Percentiles rank a stretch among this genome's conserved stretches.
phyloP scores from a whole-genome alignment of 2,888 invertebrate genomes.

The Eurois occulta region DNA sequence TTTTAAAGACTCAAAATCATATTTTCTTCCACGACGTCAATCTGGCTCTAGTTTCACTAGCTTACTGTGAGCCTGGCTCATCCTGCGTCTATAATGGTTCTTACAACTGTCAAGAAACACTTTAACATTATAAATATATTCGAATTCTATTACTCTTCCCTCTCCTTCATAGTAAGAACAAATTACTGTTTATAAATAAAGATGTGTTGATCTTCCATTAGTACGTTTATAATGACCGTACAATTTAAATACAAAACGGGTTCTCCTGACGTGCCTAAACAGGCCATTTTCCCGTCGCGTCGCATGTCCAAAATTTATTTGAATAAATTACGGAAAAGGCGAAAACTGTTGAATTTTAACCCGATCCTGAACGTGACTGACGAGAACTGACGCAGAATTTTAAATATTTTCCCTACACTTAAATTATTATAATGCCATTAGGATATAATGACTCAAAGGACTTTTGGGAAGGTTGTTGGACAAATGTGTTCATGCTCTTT shows the following conservation, averaged over 20 bases:
- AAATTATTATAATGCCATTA: constrained; percentile 72
- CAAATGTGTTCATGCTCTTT: constrained; percentile 34
- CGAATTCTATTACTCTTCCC: constrained; percentile 9
- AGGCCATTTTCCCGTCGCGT: constrained; percentile 80
- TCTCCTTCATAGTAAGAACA: constrained; percentile 20
- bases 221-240: constrained; percentile 64
- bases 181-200: constrained; percentile 60
- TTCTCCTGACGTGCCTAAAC: constrained; percentile 72
- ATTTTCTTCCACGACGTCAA: neutral
- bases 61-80: neutral
- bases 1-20: neutral
- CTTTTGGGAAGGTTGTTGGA: constrained; percentile 48
- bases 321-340: constrained; percentile 86
- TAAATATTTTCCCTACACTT: constrained; percentile 72
- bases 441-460: constrained; percentile 63
- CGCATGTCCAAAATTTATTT: constrained; percentile 86
- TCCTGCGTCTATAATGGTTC: neutral
- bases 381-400: constrained; percentile 71
- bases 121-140: constrained; percentile 6
- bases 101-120: neutral
- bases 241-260: constrained; percentile 69
- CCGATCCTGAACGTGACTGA: constrained; percentile 77
- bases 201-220: constrained; percentile 65
- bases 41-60: neutral
- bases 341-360: constrained; percentile 87